phyloP scores from a whole-genome alignment of 2,888 invertebrate species.

The Hylaea fasciaria region DNA sequence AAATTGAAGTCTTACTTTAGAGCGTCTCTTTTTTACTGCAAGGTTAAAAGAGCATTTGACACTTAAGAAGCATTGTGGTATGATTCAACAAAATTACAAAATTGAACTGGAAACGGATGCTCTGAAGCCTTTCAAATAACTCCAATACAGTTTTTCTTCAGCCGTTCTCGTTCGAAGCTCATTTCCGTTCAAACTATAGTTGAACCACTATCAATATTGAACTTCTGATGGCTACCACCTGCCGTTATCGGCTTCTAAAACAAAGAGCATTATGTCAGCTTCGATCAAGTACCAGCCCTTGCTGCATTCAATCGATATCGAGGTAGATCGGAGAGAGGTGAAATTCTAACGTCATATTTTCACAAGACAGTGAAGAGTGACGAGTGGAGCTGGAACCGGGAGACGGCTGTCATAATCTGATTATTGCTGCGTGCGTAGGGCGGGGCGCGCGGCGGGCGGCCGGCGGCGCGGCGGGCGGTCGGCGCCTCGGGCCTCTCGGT shows the following conservation, averaged over 20 bases:
- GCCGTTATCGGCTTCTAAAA: conserved; percentile 50
- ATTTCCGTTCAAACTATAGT: conserved; percentile 8
- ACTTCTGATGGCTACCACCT: conserved; percentile 47
- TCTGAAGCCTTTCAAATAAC: no score
- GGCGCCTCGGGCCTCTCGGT: conserved; percentile 78
- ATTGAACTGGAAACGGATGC: no score
- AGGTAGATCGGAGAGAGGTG: conserved; percentile 27
- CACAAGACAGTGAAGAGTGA: conserved; percentile 70
- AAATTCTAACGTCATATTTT: conserved; percentile 63
- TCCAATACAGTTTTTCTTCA: conserved; percentile 17
- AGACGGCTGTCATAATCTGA: conserved; percentile 84
- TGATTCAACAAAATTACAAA: no score
- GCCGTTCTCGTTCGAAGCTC: neutral
- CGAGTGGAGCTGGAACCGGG: conserved; percentile 63
- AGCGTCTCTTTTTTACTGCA: neutral
- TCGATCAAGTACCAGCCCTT: conserved; percentile 36
- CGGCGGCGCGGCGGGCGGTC: conserved; percentile 77
- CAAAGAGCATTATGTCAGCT: conserved; percentile 61
- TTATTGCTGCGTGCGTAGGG: conserved; percentile 76
- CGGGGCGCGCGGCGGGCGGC: conserved; percentile 76
- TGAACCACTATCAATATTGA: conserved; percentile 24
- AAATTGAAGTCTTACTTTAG: conserved; percentile 40
- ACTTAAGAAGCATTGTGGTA: conserved; percentile 1
- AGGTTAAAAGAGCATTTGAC: conserved; percentile 1
- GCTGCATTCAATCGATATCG: conserved; percentile 46